Base-by-base conservation (phyloP, 2,888 invertebrate species). In the Melieria picta region DNA sequence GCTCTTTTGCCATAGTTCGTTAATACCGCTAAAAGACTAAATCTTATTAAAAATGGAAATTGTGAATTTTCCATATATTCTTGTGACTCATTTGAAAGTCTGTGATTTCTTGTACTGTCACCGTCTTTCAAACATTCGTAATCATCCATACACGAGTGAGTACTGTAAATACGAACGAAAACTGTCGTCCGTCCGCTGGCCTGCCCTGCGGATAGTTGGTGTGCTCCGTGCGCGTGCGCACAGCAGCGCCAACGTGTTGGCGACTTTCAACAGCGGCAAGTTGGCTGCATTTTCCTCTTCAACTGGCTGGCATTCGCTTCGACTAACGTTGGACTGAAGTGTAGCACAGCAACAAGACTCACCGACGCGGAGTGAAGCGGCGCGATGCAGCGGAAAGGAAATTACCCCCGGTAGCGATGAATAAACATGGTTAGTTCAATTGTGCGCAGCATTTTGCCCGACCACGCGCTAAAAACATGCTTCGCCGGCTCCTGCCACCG, bases 331-430 rank as follows among this genome's bases (percentile, higher is more conserved):
- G 30, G 30, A 30, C 30, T 30, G 30, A 30, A 30, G 45, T 46
- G 55, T 30, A 46, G 30, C 45, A 60, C 55, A 58, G 13, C 67
- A 60, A 46, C 55, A 42, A 46, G 46, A 56, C 43, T 47, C 43
- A 13, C 10, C 50, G 11, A 43, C 6, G 5, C 55, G 43, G 7
- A n/a, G 65, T 13, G 13, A 62, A 62, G 11, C 4, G 62, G 47
- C 7, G n/a, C 13, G 11, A 48, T 16, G 47, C 11, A 62, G 48
- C 16, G n/a, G 67, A 69, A 73, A 71, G 56, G 78, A 81, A 82
- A 80, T 80, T 79, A 84, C 82, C 80, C 81, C 84, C 83, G 78
- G 84, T 83, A 83, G 83, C 84, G 78, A 82, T 84, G 82, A 71
- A 78, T 76, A 78, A 76, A 76, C 76, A 75, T 76, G 77, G 75